A percentile compares a stretch with the other conserved stretches of the same genome.
Evolutionary conservation across 2,888 invertebrate genomes (phyloP).

Genomic region (Cryptocephalus primarius): DNA sequence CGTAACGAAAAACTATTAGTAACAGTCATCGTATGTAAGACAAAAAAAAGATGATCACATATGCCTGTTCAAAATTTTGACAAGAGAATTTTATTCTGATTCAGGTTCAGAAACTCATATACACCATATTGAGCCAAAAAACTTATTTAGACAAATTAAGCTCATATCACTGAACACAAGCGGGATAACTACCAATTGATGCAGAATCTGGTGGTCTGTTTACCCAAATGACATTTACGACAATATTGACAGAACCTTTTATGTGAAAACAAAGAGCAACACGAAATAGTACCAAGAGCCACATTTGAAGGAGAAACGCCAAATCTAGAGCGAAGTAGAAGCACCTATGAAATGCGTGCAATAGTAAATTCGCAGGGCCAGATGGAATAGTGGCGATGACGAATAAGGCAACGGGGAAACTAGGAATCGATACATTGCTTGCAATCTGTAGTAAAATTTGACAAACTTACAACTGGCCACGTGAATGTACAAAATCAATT

Average conservation of each 20-base stretch:
- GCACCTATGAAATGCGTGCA: background rate
- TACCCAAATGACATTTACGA: background rate
- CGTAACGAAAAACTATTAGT: too few species aligned
- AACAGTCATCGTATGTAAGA: too few species aligned
- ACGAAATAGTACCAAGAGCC: background rate
- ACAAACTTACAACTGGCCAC: background rate
- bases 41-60: too few species aligned
- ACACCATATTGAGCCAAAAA: background rate
- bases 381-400: too few species aligned
- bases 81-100: too few species aligned
- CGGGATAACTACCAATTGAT: background rate
- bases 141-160: background rate
- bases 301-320: background rate
- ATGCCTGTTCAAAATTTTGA: too few species aligned
- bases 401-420: too few species aligned
- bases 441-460: background rate
- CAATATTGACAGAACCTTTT: background rate
- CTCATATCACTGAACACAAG: background rate
- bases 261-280: background rate
- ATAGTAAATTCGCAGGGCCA: too few species aligned
- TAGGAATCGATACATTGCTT: background rate
- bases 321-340: background rate
- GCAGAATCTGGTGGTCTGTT: background rate
- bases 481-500: background rate
- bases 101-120: background rate